A percentile compares a stretch with the other conserved stretches of the same genome.
These are phyloP conservation scores for Scelioninae gen. 2 DNA, from an alignment of 2,888 invertebrate genomes.

Conservation along the genomic window DNA sequence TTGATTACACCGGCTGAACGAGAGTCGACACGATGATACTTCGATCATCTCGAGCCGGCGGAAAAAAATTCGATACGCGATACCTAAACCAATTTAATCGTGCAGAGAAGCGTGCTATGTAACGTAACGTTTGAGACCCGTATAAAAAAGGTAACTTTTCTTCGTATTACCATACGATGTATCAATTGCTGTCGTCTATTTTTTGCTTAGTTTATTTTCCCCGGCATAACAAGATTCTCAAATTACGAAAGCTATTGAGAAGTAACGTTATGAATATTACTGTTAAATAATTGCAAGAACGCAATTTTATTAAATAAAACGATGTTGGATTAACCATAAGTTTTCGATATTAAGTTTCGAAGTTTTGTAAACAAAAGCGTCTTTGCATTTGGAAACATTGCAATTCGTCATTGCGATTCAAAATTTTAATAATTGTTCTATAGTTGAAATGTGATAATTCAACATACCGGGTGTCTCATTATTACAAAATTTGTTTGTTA, in stretches of 20 bases:
- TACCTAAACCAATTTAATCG: slow-evolving; percentile 52
- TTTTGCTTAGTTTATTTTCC: slow-evolving; percentile 29
- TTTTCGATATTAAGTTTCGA: no score
- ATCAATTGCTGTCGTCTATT: slow-evolving; percentile 25
- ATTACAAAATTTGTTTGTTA: no score
- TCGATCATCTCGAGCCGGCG: slow-evolving; percentile 30
- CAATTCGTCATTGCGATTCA: no score
- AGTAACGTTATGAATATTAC: slow-evolving; percentile 18
- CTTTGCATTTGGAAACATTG: no score
- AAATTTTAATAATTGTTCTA: no score
- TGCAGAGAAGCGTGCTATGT: slow-evolving; percentile 49
- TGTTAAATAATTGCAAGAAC: slow-evolving; percentile 13
- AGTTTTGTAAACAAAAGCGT: no score
- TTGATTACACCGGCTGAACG: slow-evolving; percentile 4
- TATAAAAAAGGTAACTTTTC: slow-evolving; percentile 34
- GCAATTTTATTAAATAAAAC: no score
- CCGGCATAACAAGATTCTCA: slow-evolving; percentile 25
- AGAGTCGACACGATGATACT: slow-evolving; percentile 43
- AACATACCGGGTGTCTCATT: no score
- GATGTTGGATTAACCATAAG: no score
- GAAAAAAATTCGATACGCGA: slow-evolving; percentile 51
- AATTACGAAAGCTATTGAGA: slow-evolving; percentile 33
- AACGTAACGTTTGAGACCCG: slow-evolving; percentile 22
- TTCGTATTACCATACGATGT: slow-evolving; percentile 36
- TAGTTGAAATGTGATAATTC: no score